Conservation (phyloP, 1,140 invertebrate species). For the Anadara kagoshimensis region DNA sequence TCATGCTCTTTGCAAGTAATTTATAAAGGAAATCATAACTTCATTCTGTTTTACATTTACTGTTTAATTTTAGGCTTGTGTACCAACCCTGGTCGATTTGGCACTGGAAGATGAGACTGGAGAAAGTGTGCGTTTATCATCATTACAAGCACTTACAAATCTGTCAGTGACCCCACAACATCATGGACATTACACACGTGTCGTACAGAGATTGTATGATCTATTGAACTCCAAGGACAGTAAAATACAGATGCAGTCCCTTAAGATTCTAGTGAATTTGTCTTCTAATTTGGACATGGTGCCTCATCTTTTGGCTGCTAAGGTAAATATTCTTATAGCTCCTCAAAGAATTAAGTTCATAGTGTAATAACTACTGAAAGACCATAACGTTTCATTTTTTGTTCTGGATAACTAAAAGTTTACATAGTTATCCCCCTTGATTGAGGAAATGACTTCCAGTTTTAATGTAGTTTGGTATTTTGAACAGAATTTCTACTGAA, state of each 20-base stretch:
- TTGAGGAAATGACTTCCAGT: too few species aligned
- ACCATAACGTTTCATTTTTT: too few species aligned
- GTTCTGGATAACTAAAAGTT: too few species aligned
- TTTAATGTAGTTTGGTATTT: too few species aligned
- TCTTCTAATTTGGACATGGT: slow-evolving; percentile 80
- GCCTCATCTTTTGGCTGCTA: slow-evolving; percentile 79
- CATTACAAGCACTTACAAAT: slow-evolving; percentile 70
- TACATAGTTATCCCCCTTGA: too few species aligned
- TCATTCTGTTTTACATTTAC: background rate
- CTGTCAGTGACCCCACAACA: slow-evolving; percentile 59
- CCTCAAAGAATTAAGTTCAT: too few species aligned
- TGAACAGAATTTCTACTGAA: too few species aligned
- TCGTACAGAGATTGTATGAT: slow-evolving; percentile 62
- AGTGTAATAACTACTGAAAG: too few species aligned
- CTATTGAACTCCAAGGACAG: slow-evolving; percentile 47
- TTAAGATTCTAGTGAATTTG: slow-evolving; percentile 81
- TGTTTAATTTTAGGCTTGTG: slow-evolving; percentile 53
- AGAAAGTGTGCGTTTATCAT: slow-evolving; percentile 59
- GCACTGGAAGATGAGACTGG: slow-evolving; percentile 52
- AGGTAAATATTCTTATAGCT: slow-evolving; percentile 72
- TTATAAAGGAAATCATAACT: too few species aligned
- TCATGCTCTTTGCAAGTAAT: background rate
- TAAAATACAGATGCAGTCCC: slow-evolving; percentile 75
- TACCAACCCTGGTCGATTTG: slow-evolving; percentile 63
- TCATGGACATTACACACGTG: slow-evolving; percentile 64